A percentile compares a stretch with the other conserved stretches of the same genome.
phyloP scores from a whole-genome alignment of 2,113 vertebrate species.

The Sisor rabdophorus region DNA sequence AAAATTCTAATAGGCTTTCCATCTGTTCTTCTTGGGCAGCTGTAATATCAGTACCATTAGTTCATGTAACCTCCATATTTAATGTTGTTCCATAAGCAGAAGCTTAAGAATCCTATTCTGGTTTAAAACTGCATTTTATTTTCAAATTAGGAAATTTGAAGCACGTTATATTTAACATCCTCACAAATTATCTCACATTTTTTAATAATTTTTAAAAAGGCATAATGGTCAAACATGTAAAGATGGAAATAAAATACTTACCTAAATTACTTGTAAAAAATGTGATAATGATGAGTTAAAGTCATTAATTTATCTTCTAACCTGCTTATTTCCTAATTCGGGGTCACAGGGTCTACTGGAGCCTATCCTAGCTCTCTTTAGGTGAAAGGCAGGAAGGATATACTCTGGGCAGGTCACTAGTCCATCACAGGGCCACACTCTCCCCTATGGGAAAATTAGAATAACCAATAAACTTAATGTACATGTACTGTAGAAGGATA shows the following conservation, averaged over 20 bases:
- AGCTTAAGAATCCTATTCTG: neutral
- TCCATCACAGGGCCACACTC: too few species aligned
- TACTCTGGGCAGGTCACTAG: too few species aligned
- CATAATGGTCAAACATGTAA: neutral
- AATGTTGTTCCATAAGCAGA: conserved; percentile 29
- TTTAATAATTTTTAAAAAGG: too few species aligned
- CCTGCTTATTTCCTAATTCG: too few species aligned
- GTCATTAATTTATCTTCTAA: too few species aligned
- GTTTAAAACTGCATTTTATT: neutral
- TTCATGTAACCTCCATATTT: conserved; percentile 27
- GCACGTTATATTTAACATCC: neutral
- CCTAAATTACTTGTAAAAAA: neutral
- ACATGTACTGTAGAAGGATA: too few species aligned
- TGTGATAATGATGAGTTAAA: too few species aligned
- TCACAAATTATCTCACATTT: neutral
- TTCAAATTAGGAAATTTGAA: neutral
- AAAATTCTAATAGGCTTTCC: neutral
- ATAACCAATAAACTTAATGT: too few species aligned
- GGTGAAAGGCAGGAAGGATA: too few species aligned
- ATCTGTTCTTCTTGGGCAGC: conserved; percentile 14
- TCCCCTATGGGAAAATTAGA: too few species aligned
- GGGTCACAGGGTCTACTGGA: too few species aligned
- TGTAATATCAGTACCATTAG: conserved; percentile 17
- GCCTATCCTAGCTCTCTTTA: too few species aligned
- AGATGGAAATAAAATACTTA: neutral